Base-by-base conservation (phyloP, 2,113 vertebrate genomes). In the Amphilophus citrinellus region DNA sequence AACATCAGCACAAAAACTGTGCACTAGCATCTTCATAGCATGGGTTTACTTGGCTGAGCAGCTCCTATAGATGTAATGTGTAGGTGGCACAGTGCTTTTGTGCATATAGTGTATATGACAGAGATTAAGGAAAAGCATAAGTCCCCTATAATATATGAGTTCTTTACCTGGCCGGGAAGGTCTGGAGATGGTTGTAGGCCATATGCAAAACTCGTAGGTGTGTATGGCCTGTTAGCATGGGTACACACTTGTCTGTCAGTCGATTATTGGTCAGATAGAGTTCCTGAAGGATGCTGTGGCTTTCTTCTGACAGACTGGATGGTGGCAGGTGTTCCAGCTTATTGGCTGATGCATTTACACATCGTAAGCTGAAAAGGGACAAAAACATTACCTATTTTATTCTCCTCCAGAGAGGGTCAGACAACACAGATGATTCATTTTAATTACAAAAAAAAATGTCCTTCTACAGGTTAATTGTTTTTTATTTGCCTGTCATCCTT, bases 111-210 rank as follows among this genome's bases (percentile, higher is more conserved):
- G 2, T 73, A 53, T 53, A 56, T 53, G 47, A 32, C 27, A 56
- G 27, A 73, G 10, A 32, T 32, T 53, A 56, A 56, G 68, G 27
- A 56, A 73, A 73, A 30, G 47, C 2, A 73, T 3, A 73, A 56
- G 10, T 73, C 68, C 68, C 22, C 22, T 27, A 14, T 42, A 42
- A 39, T 7, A 8, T 30, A 32, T 24, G 10, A 35, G 30, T 57
- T 56, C 24, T 79, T 71, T 90, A 99, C 98, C 98, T 99, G 32
- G 98, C 98, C 3, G 98, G 98, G 85, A 99, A 99, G 87, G 97
- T 99, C 89, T 99, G 98, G 3, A 99, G 96, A 57, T 97, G 96
- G 91, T 99, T 99, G 90, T 97, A 99, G 79, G 98, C 98, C 97
- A 99, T 97, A 93, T 99, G 98, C 58, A 99, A 92, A 80, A 99